Evolutionary conservation across 1,140 invertebrate genomes (phyloP).

Genomic region (Gerris buenoi): DNA sequence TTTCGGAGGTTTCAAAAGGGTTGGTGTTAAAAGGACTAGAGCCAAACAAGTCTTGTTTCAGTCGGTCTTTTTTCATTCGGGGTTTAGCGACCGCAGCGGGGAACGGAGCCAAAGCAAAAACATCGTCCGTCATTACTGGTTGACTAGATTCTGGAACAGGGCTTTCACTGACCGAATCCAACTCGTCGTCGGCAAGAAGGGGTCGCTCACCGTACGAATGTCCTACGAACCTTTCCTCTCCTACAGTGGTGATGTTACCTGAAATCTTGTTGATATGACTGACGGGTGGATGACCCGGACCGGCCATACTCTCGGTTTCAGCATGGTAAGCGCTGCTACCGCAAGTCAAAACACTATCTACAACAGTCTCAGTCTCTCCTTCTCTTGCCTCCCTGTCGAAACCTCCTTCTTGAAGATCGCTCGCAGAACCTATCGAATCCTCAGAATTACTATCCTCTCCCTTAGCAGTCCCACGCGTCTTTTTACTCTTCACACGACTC

Average conservation of each 20-base stretch:
- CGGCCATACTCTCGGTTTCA: slow-evolving; percentile 44
- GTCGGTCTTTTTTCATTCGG: slow-evolving; percentile 16
- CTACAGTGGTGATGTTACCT: neutral
- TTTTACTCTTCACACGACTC: neutral
- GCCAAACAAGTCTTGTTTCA: slow-evolving; percentile 40
- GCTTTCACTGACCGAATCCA: slow-evolving; percentile 36
- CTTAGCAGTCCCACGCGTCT: slow-evolving; percentile 13
- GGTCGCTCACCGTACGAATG: slow-evolving; percentile 67
- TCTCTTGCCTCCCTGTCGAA: slow-evolving; percentile 38
- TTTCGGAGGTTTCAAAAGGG: slow-evolving; percentile 10
- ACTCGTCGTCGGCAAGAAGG: slow-evolving; percentile 59
- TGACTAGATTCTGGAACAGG: slow-evolving; percentile 25
- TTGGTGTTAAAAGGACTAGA: slow-evolving; percentile 40
- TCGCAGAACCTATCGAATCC: slow-evolving; percentile 59
- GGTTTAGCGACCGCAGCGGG: slow-evolving; percentile 28
- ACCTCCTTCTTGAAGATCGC: slow-evolving; percentile 47
- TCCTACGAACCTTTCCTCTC: slow-evolving; percentile 42
- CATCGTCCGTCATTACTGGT: slow-evolving; percentile 31
- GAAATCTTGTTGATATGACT: neutral
- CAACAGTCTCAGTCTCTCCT: slow-evolving; percentile 38
- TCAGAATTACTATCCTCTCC: slow-evolving; percentile 35
- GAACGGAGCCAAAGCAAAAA: slow-evolving; percentile 61
- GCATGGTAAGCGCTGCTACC: slow-evolving; percentile 53
- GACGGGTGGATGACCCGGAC: slow-evolving; percentile 17
- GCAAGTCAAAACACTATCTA: slow-evolving; percentile 48